Evolutionary conservation across 2,113 vertebrate species (phyloP), one percentile per base, ranked within the genome.

Genomic region (Phycodurus eques): DNA sequence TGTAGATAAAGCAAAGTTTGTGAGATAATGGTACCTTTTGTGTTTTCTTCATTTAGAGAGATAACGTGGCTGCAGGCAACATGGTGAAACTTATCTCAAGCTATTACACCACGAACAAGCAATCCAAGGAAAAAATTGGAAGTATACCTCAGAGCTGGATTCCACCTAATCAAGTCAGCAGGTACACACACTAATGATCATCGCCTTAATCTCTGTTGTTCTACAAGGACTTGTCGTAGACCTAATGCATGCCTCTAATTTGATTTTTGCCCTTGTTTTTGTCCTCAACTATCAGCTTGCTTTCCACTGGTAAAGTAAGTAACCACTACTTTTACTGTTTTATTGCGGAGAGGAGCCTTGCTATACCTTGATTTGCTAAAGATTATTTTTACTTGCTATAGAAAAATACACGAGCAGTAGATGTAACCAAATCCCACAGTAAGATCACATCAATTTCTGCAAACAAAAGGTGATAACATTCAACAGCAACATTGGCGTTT

Each of bases 31-130:
- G 5, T 56, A 56, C 20, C 12, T 20, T 20, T 2, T 66, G 15
- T 66, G 43, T 66, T n/a, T 66, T 43, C 31, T 66, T 47, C 8
- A 44, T 46, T 46, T 27, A 93, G 88, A 90, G 83, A 76, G 72
- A 85, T 57, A 49, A 69, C 20, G 75, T 73, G n/a, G 60, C 86
- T 70, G 49, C 87, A 71, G 81, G 70, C 17, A 80, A 63, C 68
- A 88, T 92, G 88, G 81, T 90, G 76, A 89, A 90, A 70, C 73
- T 77, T 9, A 93, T 93, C 74, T 90, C 90, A 1, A 90, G 80
- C 57, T 88, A 72, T 74, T 92, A 93, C 20, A 72, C 86, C 46
- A 73, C 8, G 8, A 77, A 61, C 33, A 73, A 65, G 39, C 22
- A 73, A 49, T 35, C 72, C 59, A 75, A 53, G 56, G 63, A 12